Conservation (phyloP, 2,797 vertebrate genomes). For the Vespertilio murinus region DNA sequence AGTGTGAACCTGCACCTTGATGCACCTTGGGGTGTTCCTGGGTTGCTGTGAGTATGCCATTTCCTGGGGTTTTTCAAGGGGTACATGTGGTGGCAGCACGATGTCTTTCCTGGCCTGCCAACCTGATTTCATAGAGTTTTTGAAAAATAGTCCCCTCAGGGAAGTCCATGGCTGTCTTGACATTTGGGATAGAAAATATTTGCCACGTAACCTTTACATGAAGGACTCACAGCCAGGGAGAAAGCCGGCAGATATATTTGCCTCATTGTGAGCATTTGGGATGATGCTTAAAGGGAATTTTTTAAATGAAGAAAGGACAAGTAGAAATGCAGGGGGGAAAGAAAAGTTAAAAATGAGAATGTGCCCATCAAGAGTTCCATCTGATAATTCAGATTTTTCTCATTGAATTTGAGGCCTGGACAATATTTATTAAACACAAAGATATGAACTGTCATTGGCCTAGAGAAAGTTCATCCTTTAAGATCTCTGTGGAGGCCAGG, state of each 20-base stretch:
- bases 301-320: background rate
- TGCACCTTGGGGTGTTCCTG: background rate
- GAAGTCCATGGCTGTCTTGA: constrained; percentile 70
- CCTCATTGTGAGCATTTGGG: constrained; percentile 24
- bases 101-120: constrained; percentile 80
- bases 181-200: constrained; percentile 78
- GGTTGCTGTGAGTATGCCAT: constrained; percentile 45
- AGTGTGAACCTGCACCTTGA: background rate
- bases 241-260: constrained; percentile 38
- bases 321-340: background rate
- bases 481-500: background rate
- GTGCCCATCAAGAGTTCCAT: background rate
- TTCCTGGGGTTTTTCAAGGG: constrained; percentile 72
- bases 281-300: background rate
- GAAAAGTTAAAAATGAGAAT: background rate
- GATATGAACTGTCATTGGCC: background rate
- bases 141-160: constrained; percentile 79
- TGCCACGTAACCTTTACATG: constrained; percentile 65
- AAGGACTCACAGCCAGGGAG: constrained; percentile 41
- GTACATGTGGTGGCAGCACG: constrained; percentile 59
- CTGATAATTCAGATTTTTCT: background rate
- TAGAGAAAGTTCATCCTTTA: background rate
- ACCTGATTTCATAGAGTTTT: constrained; percentile 80
- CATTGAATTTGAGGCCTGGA: background rate
- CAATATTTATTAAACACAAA: background rate